A percentile compares a stretch with the other conserved stretches of the same genome.
Evolutionary conservation across 2,113 vertebrate genomes (phyloP).

Genomic region (Lophura nycthemera): DNA sequence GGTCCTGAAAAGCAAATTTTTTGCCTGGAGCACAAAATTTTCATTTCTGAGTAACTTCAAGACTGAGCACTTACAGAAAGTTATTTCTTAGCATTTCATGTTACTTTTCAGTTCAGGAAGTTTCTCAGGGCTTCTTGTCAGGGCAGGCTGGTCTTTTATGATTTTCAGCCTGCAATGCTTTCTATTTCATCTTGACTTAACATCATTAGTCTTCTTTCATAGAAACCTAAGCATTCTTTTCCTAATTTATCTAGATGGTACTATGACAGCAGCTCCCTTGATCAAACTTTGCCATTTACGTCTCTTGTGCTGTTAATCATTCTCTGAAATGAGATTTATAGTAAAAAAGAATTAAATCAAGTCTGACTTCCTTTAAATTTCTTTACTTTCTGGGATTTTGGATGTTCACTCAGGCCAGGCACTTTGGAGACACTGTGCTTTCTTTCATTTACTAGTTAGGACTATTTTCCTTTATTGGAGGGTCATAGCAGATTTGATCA

Average conservation of each 20-base stretch:
- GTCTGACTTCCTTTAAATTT: conserved; percentile 72
- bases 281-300: conserved; percentile 80
- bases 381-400: conserved; percentile 64
- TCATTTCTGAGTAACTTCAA: background rate
- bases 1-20: background rate
- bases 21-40: background rate
- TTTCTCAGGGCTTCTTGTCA: conserved; percentile 70
- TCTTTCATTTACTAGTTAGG: conserved; percentile 25
- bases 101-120: conserved; percentile 62
- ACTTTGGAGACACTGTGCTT: conserved; percentile 55
- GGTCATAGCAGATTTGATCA: background rate
- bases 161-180: conserved; percentile 69
- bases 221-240: conserved; percentile 77
- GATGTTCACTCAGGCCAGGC: conserved; percentile 47
- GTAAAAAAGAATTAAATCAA: conserved; percentile 80
- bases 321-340: conserved; percentile 79
- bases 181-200: conserved; percentile 82
- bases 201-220: conserved; percentile 80
- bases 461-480: background rate
- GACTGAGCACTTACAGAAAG: background rate
- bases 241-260: conserved; percentile 82
- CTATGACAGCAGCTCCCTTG: conserved; percentile 79
- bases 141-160: conserved; percentile 66
- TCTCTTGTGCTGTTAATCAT: conserved; percentile 82
- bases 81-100: conserved; percentile 46